phyloP scores from a whole-genome alignment of 2,797 vertebrate genomes.

The Pogonophryne albipinna region DNA sequence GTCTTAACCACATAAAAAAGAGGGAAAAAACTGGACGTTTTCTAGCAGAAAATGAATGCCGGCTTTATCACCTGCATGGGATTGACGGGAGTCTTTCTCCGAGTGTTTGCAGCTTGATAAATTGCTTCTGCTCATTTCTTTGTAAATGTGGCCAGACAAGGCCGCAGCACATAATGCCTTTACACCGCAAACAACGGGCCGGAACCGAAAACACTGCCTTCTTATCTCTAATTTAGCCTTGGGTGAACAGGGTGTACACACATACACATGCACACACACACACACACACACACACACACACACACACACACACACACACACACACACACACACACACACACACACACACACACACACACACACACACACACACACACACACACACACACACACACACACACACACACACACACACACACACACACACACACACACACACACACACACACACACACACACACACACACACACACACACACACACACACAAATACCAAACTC shows the following conservation, averaged over 20 bases:
- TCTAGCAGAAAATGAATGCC: conserved; percentile 18
- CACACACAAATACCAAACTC: conserved; percentile 32
- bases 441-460: no score
- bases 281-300: conserved; percentile 7
- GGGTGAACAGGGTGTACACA: conserved; percentile 57
- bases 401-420: conserved; percentile 4
- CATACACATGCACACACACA: conserved; percentile 26
- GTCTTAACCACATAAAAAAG: no score
- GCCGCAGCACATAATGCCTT: conserved; percentile 55
- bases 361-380: no score
- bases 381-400: not conserved
- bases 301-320: not conserved
- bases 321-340: conserved; percentile 15
- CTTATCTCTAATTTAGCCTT: conserved; percentile 68
- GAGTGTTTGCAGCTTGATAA: conserved; percentile 50
- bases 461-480: no score
- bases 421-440: not conserved
- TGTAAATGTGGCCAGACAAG: conserved; percentile 62
- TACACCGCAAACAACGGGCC: conserved; percentile 55
- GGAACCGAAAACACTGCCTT: conserved; percentile 32
- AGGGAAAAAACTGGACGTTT: conserved; percentile 44
- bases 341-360: not conserved
- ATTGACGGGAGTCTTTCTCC: conserved; percentile 35
- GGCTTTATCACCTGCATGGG: conserved; percentile 38
- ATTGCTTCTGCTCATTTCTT: conserved; percentile 68